Evolutionary conservation across 2,797 vertebrate species (phyloP).

Genomic region (Cuniculus paca): DNA sequence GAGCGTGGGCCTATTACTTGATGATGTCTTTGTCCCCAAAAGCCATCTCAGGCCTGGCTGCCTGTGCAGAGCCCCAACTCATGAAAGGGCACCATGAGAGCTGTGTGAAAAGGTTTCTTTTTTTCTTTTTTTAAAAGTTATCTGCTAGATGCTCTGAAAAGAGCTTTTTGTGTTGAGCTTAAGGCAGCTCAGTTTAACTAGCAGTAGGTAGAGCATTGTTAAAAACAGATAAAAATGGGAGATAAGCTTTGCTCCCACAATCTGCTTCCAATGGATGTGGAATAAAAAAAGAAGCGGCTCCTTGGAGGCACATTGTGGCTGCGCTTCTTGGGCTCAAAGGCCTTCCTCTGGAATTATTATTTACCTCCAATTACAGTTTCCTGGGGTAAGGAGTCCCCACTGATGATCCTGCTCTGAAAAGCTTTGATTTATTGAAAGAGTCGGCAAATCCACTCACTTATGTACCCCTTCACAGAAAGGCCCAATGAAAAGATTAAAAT

Average conservation of each 20-base stretch:
- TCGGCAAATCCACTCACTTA: slow-evolving; percentile 75
- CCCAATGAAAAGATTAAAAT: slow-evolving; percentile 83
- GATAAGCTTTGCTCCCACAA: slow-evolving; percentile 79
- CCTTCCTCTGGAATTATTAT: slow-evolving; percentile 76
- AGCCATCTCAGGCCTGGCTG: slow-evolving; percentile 56
- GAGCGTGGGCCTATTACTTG: not conserved
- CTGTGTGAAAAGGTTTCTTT: slow-evolving; percentile 73
- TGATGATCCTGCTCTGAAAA: slow-evolving; percentile 51
- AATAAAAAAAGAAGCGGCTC: slow-evolving; percentile 54
- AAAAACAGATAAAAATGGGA: slow-evolving; percentile 74
- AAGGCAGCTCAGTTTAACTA: slow-evolving; percentile 80
- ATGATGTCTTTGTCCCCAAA: slow-evolving; percentile 66
- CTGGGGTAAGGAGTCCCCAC: slow-evolving; percentile 61
- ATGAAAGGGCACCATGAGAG: slow-evolving; percentile 64
- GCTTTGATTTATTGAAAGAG: slow-evolving; percentile 76
- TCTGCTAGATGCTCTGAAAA: slow-evolving; percentile 81
- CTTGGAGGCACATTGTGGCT: slow-evolving; percentile 9
- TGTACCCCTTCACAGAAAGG: slow-evolving; percentile 79
- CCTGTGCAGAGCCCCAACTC: slow-evolving; percentile 53
- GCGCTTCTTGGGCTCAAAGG: slow-evolving; percentile 52
- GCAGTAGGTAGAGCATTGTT: slow-evolving; percentile 77
- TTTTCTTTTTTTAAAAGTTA: slow-evolving; percentile 61
- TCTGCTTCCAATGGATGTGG: slow-evolving; percentile 62
- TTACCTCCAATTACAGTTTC: slow-evolving; percentile 73
- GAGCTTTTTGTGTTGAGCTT: slow-evolving; percentile 79